Conservation (phyloP, 2,797 vertebrate species). For the Craterocephalus amniculus region DNA sequence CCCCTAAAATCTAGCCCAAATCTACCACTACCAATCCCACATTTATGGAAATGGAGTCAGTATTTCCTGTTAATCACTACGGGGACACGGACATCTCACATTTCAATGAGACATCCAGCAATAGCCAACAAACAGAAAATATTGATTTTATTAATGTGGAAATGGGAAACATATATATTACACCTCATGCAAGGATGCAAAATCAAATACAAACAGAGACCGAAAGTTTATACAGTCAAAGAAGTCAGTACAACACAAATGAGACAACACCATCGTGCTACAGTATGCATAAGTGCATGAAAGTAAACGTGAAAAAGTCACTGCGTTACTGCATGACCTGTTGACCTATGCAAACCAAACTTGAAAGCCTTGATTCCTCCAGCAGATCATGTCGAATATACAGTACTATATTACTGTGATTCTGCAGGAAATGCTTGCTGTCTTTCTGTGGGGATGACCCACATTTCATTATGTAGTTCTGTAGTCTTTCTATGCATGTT, state of each 20-base stretch:
- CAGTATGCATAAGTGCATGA: slow-evolving; percentile 28
- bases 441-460: slow-evolving; percentile 34
- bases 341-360: slow-evolving; percentile 8
- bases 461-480: slow-evolving; percentile 41
- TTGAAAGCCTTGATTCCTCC: slow-evolving; percentile 29
- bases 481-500: slow-evolving; percentile 4
- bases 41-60: slow-evolving; percentile 41
- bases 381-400: slow-evolving; percentile 22
- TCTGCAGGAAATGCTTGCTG: slow-evolving; percentile 43
- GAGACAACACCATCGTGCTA: slow-evolving; percentile 24
- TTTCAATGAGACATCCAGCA: slow-evolving; percentile 67
- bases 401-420: slow-evolving; percentile 39
- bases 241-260: slow-evolving; percentile 47
- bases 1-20: neutral
- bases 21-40: slow-evolving; percentile 52
- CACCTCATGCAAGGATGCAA: slow-evolving; percentile 81
- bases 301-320: slow-evolving; percentile 22
- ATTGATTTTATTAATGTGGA: slow-evolving; percentile 77
- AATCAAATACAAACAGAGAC: slow-evolving; percentile 64
- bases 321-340: slow-evolving; percentile 16
- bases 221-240: slow-evolving; percentile 49
- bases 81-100: slow-evolving; percentile 65
- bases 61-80: slow-evolving; percentile 56
- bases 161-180: slow-evolving; percentile 64
- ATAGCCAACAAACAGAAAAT: slow-evolving; percentile 69